Base-by-base conservation (phyloP, 2,888 invertebrate species). In the Euzetes globulus region DNA sequence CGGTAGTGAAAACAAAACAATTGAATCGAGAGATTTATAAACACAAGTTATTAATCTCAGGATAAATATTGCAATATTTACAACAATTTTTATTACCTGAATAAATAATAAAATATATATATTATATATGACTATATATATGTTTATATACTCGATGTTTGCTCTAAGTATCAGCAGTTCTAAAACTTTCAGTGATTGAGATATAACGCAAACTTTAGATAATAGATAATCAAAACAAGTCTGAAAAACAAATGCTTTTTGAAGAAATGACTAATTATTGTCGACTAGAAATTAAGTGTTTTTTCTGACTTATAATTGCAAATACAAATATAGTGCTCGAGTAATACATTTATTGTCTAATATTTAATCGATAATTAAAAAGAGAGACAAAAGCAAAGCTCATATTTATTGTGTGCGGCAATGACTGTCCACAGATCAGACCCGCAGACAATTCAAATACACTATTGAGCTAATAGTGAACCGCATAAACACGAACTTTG, bases 101-200 rank as follows among this genome's bases (percentile, higher is more conserved):
- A 68, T 68, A 68, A 68, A 68, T 68, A 37, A 68, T 41, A 68
- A 68, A 68, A 68, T 68, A 68, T 68, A 65, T 65, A n/a, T 63
- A 37, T 63, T 27, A 33, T 63, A 63, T 58, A 22, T 58, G 22
- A 19, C 22, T 58, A 58, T 27, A 25, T n/a, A 13, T 17, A 58
- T 27, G 25, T 22, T 33, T 60, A 60, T 60, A 33, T 60, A 60
- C 60, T 60, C 27, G 25, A n/a, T 68, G 68, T 68, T 68, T 68
- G 19, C 41, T 68, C 68, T 68, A 68, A 41, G 41, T 68, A 60
- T 60, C n/a, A 60, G n/a, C 17, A 17, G 15, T 4, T 68, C 68
- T 68, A 68, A 68, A 68, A 68, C 41, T 55, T 19, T 22, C n/a
- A 19, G 41, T 68, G 68, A 68, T 68, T 68, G 68, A 68, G 68